A percentile compares a stretch with the other conserved stretches of the same genome.
Conservation (phyloP, 1,140 invertebrate species). For the Popillia japonica region DNA sequence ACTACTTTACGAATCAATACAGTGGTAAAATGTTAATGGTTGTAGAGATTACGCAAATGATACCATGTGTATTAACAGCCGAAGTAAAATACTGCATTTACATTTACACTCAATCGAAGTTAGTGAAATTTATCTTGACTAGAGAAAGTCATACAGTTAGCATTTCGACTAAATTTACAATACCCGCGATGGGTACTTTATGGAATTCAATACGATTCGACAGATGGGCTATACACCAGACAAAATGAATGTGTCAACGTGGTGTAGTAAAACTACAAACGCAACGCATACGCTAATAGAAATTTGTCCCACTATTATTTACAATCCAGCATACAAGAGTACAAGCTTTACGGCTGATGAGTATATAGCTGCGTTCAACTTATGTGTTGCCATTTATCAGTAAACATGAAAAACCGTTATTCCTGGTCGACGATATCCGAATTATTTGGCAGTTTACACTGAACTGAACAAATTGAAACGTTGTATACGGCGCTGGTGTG, state of each 20-base stretch:
- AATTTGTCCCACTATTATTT: slow-evolving; percentile 31
- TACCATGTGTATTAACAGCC: no score
- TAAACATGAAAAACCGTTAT: slow-evolving; percentile 33
- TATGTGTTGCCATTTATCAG: slow-evolving; percentile 24
- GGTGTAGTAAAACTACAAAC: slow-evolving; percentile 29
- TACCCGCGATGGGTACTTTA: slow-evolving; percentile 21
- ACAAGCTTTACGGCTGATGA: background rate
- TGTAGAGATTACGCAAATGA: no score
- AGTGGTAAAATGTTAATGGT: no score
- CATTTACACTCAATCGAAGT: background rate
- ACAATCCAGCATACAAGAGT: background rate
- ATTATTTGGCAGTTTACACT: slow-evolving; percentile 35
- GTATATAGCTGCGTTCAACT: background rate
- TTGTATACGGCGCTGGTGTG: background rate
- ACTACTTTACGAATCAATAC: no score
- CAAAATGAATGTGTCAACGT: slow-evolving; percentile 17
- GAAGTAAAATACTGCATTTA: no score
- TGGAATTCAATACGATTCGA: background rate
- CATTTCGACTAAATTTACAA: slow-evolving; percentile 6
- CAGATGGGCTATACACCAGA: background rate
- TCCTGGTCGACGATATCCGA: background rate
- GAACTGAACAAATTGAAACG: slow-evolving; percentile 29
- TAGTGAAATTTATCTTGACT: slow-evolving; percentile 20
- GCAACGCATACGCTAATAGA: slow-evolving; percentile 8
- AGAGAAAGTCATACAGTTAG: background rate